phyloP scores from a whole-genome alignment of 2,113 vertebrate species.

The Passer domesticus region DNA sequence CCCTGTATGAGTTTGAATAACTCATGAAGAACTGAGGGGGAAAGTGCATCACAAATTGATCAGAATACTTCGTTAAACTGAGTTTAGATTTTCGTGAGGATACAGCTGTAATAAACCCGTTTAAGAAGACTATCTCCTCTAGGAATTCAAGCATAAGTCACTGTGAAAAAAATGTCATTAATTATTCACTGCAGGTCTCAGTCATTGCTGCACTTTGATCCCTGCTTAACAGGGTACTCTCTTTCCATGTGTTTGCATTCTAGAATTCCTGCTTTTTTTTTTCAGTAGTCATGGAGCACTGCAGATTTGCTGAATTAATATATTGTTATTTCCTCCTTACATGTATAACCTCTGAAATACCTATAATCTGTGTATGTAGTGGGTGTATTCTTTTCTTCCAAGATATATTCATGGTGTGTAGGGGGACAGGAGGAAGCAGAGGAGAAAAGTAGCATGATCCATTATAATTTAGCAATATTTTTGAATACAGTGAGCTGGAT shows the following conservation, averaged over 20 bases:
- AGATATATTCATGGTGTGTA: background rate
- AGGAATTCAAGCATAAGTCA: background rate
- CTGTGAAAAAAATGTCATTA: background rate
- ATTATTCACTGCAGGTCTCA: background rate
- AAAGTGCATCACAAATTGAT: background rate
- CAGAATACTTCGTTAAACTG: background rate
- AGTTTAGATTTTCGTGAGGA: background rate
- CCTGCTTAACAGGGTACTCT: background rate
- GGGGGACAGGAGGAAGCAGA: background rate
- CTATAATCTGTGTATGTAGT: background rate
- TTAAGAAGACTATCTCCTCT: background rate
- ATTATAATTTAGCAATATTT: background rate
- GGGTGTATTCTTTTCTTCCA: conserved; percentile 4
- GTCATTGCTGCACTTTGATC: background rate
- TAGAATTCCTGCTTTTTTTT: background rate
- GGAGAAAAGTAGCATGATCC: background rate
- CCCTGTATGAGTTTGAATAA: background rate
- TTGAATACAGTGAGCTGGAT: background rate
- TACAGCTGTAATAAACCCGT: background rate
- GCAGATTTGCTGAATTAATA: background rate
- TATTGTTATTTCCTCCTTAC: conserved; percentile 1
- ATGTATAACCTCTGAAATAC: background rate
- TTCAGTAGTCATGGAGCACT: background rate
- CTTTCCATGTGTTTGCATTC: background rate
- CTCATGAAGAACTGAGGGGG: background rate